phyloP scores from a whole-genome alignment of 2,888 invertebrate genomes.

The Andrena chrysosceles region DNA sequence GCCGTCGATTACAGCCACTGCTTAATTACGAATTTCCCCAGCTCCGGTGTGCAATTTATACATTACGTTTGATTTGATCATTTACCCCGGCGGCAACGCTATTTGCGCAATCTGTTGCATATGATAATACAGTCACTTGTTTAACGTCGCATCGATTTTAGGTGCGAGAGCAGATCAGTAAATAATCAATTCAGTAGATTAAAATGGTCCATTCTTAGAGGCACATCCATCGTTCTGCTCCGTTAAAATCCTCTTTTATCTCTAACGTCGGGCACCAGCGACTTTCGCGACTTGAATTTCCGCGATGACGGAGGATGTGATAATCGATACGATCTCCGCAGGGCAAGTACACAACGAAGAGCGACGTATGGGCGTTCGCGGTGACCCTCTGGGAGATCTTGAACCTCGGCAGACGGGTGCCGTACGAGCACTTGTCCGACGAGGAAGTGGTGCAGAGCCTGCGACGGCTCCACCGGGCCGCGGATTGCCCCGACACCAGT shows the following conservation, averaged over 20 bases:
- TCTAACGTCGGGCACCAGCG: neutral
- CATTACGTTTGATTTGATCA: conserved; percentile 5
- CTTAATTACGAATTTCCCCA: conserved; percentile 9
- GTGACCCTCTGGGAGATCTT: conserved; percentile 95
- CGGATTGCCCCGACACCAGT: conserved; percentile 82
- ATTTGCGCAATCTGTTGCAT: neutral
- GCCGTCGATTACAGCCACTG: neutral
- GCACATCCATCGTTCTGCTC: neutral
- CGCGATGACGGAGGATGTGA: neutral
- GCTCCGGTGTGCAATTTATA: neutral
- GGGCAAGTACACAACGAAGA: conserved; percentile 95
- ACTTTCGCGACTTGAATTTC: neutral
- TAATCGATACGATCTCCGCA: conserved; percentile 41
- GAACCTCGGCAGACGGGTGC: conserved; percentile 91
- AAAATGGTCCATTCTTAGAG: neutral
- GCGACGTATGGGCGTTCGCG: conserved; percentile 96
- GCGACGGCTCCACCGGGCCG: conserved; percentile 89
- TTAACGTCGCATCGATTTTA: neutral
- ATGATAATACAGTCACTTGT: neutral
- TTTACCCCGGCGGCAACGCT: neutral
- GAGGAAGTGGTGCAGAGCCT: conserved; percentile 93
- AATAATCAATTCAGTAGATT: too few relatives aligned
- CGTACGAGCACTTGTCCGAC: conserved; percentile 91
- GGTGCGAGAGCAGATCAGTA: too few relatives aligned
- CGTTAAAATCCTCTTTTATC: neutral